phyloP scores from a whole-genome alignment of 2,113 vertebrate genomes.

The Rhea pennata region DNA sequence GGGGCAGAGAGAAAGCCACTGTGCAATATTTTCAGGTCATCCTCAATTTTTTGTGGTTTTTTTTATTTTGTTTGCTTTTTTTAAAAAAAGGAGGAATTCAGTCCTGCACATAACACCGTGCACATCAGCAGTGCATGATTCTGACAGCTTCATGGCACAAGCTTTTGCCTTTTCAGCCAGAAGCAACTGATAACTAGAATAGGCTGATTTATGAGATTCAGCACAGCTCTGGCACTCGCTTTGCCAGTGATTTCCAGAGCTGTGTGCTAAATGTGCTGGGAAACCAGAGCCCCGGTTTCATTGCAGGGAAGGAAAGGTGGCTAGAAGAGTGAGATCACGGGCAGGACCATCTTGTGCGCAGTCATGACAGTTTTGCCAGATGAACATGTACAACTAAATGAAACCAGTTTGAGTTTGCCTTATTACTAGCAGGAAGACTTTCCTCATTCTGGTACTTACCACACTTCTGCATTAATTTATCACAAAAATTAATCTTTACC shows the following conservation, averaged over 20 bases:
- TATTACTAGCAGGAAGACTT: background rate
- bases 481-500: background rate
- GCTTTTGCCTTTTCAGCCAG: background rate
- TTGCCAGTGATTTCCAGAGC: background rate
- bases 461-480: background rate
- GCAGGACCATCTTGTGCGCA: background rate
- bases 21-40: background rate
- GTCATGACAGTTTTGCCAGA: background rate
- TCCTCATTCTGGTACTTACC: background rate
- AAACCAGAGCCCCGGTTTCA: accelerated
- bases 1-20: too few relatives aligned
- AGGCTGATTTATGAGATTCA: background rate
- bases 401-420: background rate
- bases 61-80: too few relatives aligned
- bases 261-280: accelerated
- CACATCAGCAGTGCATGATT: background rate
- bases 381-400: background rate
- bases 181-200: background rate
- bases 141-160: background rate
- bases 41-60: background rate
- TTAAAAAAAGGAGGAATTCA: background rate
- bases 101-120: background rate
- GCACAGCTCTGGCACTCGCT: background rate
- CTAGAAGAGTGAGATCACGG: background rate
- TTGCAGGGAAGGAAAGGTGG: background rate